Conservation (phyloP, 2,113 vertebrate species). For the Pluvialis apricaria region DNA sequence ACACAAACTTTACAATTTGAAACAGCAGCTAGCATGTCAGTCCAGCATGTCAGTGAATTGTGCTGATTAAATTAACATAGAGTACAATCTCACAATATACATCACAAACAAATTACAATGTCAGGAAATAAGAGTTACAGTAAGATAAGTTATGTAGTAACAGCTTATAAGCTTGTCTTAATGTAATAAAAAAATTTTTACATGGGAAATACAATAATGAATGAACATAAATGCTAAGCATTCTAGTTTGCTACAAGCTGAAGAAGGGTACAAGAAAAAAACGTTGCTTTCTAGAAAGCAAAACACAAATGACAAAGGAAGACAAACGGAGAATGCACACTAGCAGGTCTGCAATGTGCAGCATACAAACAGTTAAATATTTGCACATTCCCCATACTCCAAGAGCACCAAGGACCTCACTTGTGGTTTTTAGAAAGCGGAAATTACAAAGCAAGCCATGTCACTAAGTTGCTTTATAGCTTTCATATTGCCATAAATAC, state of each 20-base stretch:
- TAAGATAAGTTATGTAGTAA: conserved; percentile 92
- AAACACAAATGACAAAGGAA: conserved; percentile 79
- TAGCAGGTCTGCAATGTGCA: conserved; percentile 79
- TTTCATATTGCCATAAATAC: conserved; percentile 62
- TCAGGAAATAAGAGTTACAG: conserved; percentile 90
- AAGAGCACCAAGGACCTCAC: conserved; percentile 81
- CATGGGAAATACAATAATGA: conserved; percentile 85
- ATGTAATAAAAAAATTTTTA: conserved; percentile 83
- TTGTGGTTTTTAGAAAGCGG: conserved; percentile 78
- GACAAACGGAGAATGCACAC: conserved; percentile 81
- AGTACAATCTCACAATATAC: conserved; percentile 98
- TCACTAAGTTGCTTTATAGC: conserved; percentile 69
- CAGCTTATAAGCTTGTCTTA: conserved; percentile 88
- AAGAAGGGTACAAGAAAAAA: conserved; percentile 70
- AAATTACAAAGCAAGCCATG: conserved; percentile 70
- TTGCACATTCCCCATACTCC: conserved; percentile 89
- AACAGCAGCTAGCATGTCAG: conserved; percentile 98
- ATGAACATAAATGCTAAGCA: conserved; percentile 82
- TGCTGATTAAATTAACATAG: conserved; percentile 99
- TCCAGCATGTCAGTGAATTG: conserved; percentile 99
- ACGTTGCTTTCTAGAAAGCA: conserved; percentile 74
- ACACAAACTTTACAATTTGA: conserved; percentile 83
- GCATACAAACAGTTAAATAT: conserved; percentile 88
- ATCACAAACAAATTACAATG: conserved; percentile 93
- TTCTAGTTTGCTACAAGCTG: conserved; percentile 83